These are phyloP conservation scores for Dicyrtoma fusca DNA, from an alignment of 2,888 invertebrate genomes.

Conservation along the genomic window DNA sequence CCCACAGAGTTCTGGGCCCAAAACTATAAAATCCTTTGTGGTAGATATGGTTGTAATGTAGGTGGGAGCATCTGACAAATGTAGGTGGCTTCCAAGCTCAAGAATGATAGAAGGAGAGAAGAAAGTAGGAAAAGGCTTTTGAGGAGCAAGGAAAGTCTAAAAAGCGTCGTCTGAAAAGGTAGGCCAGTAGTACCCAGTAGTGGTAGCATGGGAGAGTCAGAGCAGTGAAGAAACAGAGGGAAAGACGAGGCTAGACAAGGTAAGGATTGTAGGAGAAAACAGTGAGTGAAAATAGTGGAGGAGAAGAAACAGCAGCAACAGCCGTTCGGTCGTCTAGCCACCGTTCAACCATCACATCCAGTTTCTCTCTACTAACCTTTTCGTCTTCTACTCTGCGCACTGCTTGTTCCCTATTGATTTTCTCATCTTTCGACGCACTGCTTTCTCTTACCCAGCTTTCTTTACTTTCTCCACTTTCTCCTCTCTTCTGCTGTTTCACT, in stretches of 20 bases:
- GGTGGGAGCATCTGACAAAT: conserved; percentile 15
- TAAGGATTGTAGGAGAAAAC: not conserved
- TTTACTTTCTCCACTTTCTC: conserved; percentile 17
- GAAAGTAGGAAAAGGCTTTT: conserved; percentile 6
- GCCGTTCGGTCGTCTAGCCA: not conserved
- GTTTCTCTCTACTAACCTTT: conserved; percentile 27
- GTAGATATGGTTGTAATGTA: conserved; percentile 10
- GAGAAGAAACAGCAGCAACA: conserved; percentile 2
- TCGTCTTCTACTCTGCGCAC: conserved; percentile 41
- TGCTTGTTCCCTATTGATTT: conserved; percentile 52
- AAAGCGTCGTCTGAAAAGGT: conserved; percentile 3
- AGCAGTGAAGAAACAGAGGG: too few species aligned
- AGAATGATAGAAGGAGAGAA: not conserved
- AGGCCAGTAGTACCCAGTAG: not conserved
- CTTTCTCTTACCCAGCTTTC: conserved; percentile 30
- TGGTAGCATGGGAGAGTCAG: too few species aligned
- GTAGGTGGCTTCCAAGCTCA: conserved; percentile 6
- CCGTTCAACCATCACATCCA: not conserved
- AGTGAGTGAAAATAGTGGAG: conserved; percentile 1
- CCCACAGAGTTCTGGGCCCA: not conserved
- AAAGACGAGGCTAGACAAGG: not conserved
- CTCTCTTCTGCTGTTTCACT: not conserved
- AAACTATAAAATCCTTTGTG: not conserved
- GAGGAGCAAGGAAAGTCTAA: too few species aligned
- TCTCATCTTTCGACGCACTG: conserved; percentile 42